Base-by-base conservation (phyloP, 2,888 invertebrate species). In the Lissocephala sabroskyi region DNA sequence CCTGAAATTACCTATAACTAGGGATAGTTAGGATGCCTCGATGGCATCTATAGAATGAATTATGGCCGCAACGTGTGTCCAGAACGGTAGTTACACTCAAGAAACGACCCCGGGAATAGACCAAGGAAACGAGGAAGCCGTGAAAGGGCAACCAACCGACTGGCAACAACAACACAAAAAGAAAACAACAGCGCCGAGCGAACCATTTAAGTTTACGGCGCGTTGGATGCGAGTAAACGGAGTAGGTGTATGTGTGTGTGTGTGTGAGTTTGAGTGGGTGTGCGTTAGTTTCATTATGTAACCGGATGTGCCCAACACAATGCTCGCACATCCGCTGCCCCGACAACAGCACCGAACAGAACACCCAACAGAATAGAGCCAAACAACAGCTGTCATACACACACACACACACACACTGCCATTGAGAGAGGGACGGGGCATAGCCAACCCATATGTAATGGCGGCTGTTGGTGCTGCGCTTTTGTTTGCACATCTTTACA, bases 261-360 rank as follows among this genome's bases (percentile, higher is more conserved):
- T 16, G 16, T 23, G 29, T 19, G n/a, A n/a, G 13, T 26, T n/a
- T 40, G 5, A 43, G 35, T 43, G 45, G 49, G 50, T 48, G 53
- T 70, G 57, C 59, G 63, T 67, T 63, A 65, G 64, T 65, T 66
- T 61, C 65, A 73, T 65, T 65, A 71, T 70, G 75, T 75, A 67
- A 65, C 74, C 74, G 74, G 74, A 74, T 74, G 74, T 68, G 66
- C 71, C n/a, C 71, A 65, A 71, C 74, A 73, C 74, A 73, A 73
- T 74, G 67, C 73, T 66, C 63, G 75, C 70, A 75, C 73, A 75
- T 74, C 74, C 74, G 75, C 63, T 65, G 52, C 52, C 58, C 13
- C 35, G 67, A 71, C 68, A 67, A 64, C 67, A 71, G 63, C 55
- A 68, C 71, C 71, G 67, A 68, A 65, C 68, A 68, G 66, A 37